Base-by-base conservation (phyloP, 2,113 vertebrate genomes). In the Pelodiscus sinensis region DNA sequence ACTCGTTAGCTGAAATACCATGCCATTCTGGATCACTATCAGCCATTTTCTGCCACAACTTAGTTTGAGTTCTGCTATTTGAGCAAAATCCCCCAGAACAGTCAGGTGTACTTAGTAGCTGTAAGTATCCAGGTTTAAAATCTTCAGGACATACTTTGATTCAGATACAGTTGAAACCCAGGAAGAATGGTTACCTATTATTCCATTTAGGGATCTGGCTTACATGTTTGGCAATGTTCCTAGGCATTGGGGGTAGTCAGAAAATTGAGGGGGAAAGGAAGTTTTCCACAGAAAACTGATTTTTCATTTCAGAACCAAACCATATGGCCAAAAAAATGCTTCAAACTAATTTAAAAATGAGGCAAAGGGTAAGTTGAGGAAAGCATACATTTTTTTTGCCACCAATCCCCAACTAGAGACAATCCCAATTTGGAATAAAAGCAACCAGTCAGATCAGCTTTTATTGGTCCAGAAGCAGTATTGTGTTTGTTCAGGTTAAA, bases 1-100 rank as follows among this genome's bases (percentile, higher is more conserved):
- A 75, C 87, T 94, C 91, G 95, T 91, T 89, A 80, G 77, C 86
- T 89, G 58, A 88, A 84, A 68, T 29, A 56, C 71, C 13, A 13
- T 65, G 10, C 91, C 29, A 24, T 88, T 82, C 92, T 85, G 87
- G 80, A 96, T 44, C n/a, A 18, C 57, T n/a, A 94, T 78, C 71
- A 85, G 60, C 1, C 1, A 8, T 22, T 80, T 91, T 91, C 80
- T 93, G 93, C 15, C 25, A 60, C 79, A 75, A 31, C 2, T 91
- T 77, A 31, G 9, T n/a, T 88, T 90, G 85, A 38, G 14, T 25
- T 73, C 80, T 79, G 31, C 62, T 83, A 52, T 80, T 62, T 84
- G 55, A 81, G 2, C 31, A 57, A 58, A n/a, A 9, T 90, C 93
- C 81, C 88, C 68, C 52, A 65, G 73, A 65, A 88, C 65, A 29